phyloP scores from a whole-genome alignment of 2,113 vertebrate species.

The Melanerpes aurifrons region DNA sequence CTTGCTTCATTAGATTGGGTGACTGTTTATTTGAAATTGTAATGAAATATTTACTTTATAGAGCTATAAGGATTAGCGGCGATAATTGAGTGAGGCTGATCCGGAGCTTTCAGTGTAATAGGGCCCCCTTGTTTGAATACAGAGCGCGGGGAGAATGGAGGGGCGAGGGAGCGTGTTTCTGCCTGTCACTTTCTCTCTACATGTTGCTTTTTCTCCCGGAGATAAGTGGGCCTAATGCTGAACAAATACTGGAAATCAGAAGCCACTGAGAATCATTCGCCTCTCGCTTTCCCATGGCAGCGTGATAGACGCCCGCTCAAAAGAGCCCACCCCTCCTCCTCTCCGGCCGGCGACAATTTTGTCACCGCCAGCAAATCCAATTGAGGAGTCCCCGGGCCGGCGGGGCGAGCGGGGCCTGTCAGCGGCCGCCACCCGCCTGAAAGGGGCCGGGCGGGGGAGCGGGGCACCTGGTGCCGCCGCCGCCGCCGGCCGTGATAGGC shows the following conservation, averaged over 20 bases:
- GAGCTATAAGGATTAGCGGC: conserved; percentile 97
- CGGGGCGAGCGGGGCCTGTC: conserved; percentile 89
- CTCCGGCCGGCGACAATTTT: conserved; percentile 91
- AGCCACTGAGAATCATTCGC: conserved; percentile 99
- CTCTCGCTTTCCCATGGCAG: conserved; percentile 99
- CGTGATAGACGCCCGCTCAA: conserved; percentile 91
- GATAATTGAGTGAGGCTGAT: conserved; percentile 98
- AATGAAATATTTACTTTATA: conserved; percentile 99
- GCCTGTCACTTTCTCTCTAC: conserved; percentile 98
- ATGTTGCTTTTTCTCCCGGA: conserved; percentile 98
- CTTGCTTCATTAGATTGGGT: conserved; percentile 95
- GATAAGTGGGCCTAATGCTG: conserved; percentile 99
- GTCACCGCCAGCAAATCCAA: conserved; percentile 96
- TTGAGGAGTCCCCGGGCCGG: conserved; percentile 89
- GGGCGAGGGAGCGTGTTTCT: conserved; percentile 90
- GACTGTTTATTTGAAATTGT: conserved; percentile 99
- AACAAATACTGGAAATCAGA: conserved; percentile 99
- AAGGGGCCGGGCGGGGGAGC: conserved; percentile 86
- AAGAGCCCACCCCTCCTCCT: conserved; percentile 74
- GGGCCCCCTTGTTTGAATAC: conserved; percentile 97
- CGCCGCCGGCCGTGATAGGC: conserved; percentile 84
- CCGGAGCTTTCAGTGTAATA: conserved; percentile 84
- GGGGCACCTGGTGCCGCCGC: conserved; percentile 96
- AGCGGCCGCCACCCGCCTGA: conserved; percentile 87
- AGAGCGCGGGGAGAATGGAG: conserved; percentile 89